A percentile compares a stretch with the other conserved stretches of the same genome.
Conservation (phyloP, 2,888 invertebrate genomes). For the Anorthoa munda region DNA sequence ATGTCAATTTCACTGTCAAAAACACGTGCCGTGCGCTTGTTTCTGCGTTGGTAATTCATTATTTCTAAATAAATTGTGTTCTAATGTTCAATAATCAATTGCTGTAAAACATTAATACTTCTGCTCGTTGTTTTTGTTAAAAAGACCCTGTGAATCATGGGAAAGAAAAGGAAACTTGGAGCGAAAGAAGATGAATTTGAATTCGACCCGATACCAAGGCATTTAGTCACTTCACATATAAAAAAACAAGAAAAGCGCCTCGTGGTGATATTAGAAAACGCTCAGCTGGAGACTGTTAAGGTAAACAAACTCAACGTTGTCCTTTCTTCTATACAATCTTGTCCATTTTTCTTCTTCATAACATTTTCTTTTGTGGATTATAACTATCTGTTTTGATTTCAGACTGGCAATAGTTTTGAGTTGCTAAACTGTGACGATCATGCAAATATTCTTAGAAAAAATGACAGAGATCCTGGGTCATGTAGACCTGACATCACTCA, state of each 20-base stretch:
- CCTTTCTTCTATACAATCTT: not conserved
- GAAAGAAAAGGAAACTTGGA: conserved; percentile 87
- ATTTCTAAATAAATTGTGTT: not conserved
- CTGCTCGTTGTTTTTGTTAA: not conserved
- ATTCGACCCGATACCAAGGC: conserved; percentile 95
- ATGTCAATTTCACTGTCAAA: conserved; percentile 13
- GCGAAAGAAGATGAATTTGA: conserved; percentile 93
- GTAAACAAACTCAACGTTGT: conserved; percentile 84
- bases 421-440: conserved; percentile 99
- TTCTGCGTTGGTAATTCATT: not conserved
- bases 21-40: conserved; percentile 22
- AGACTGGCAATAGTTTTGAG: conserved; percentile 97
- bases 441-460: conserved; percentile 95
- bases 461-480: conserved; percentile 96
- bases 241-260: conserved; percentile 97
- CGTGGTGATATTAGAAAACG: conserved; percentile 97
- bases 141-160: conserved; percentile 72
- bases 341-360: not conserved
- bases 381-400: conserved; percentile 69
- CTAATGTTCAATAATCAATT: not conserved
- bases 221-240: conserved; percentile 94
- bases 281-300: conserved; percentile 99
- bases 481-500: conserved; percentile 99
- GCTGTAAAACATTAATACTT: not conserved
- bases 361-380: not conserved